Percentiles rank a stretch among this genome's conserved stretches.
Conservation (phyloP, 2,888 invertebrate species). For the Tipula helvola region DNA sequence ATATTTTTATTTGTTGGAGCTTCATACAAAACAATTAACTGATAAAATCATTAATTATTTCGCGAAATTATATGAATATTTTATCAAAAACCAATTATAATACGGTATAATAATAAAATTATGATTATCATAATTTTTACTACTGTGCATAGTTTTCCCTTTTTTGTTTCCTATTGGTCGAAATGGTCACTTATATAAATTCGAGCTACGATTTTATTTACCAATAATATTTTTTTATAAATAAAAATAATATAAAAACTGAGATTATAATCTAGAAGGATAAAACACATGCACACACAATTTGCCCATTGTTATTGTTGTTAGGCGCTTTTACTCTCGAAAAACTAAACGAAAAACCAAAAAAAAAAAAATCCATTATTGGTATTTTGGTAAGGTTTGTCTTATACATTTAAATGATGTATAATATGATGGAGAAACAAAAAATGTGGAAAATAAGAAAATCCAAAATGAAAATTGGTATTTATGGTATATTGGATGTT, state of each 20-base stretch:
- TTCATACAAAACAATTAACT: background rate
- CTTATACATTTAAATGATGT: slow-evolving; percentile 18
- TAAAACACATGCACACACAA: background rate
- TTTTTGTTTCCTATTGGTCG: background rate
- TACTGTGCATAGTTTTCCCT: background rate
- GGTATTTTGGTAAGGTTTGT: slow-evolving; percentile 16
- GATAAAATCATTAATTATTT: slow-evolving; percentile 4
- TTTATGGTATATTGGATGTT: slow-evolving; percentile 15
- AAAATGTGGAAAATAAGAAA: background rate
- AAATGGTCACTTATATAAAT: background rate
- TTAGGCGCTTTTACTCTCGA: background rate
- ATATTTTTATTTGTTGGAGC: background rate
- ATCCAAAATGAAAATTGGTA: slow-evolving; percentile 14
- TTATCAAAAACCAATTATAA: background rate
- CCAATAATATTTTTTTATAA: background rate
- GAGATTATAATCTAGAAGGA: slow-evolving; percentile 8
- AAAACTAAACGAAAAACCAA: background rate
- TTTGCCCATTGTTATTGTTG: background rate
- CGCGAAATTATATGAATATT: background rate
- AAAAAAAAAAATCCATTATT: slow-evolving; percentile 13
- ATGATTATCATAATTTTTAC: background rate
- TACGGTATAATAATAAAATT: background rate
- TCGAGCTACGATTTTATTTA: background rate
- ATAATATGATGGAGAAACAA: slow-evolving; percentile 12
- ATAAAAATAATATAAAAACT: background rate